These are phyloP conservation scores for Dichetophora obliterata DNA, from an alignment of 2,888 invertebrate genomes.

Conservation along the genomic window DNA sequence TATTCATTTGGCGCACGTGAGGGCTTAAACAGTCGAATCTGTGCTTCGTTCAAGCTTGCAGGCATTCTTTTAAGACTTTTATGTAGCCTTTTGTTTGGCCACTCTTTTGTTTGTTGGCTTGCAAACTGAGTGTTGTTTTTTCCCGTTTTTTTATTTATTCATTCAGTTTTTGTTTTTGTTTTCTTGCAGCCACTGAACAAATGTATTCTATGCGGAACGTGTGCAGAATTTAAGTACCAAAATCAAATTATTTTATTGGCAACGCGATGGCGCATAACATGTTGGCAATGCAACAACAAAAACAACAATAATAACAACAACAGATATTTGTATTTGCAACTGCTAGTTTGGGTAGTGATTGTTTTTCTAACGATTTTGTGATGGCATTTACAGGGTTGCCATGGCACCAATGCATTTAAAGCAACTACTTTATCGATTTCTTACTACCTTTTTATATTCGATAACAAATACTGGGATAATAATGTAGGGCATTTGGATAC, in stretches of 20 bases:
- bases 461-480: too few species aligned
- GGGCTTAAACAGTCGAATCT: constrained; percentile 20
- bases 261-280: constrained; percentile 42
- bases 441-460: too few species aligned
- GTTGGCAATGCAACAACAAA: constrained; percentile 16
- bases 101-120: constrained; percentile 1
- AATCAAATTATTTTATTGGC: constrained; percentile 56
- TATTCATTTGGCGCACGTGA: constrained; percentile 30
- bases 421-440: too few species aligned
- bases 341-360: too few species aligned
- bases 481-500: too few species aligned
- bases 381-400: too few species aligned
- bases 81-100: not conserved
- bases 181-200: constrained; percentile 1
- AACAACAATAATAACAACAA: too few species aligned
- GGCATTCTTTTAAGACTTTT: not conserved
- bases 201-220: constrained; percentile 39
- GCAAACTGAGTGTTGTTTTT: constrained; percentile 10
- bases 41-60: not conserved
- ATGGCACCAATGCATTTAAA: too few species aligned
- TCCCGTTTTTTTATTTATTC: not conserved
- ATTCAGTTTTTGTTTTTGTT: constrained; percentile 1
- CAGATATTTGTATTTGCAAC: not conserved
- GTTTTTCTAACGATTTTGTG: too few species aligned
- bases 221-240: constrained; percentile 48